Percentiles rank a stretch among this genome's conserved stretches.
Conservation (phyloP, 2,888 invertebrate species). For the Acheta domesticus region DNA sequence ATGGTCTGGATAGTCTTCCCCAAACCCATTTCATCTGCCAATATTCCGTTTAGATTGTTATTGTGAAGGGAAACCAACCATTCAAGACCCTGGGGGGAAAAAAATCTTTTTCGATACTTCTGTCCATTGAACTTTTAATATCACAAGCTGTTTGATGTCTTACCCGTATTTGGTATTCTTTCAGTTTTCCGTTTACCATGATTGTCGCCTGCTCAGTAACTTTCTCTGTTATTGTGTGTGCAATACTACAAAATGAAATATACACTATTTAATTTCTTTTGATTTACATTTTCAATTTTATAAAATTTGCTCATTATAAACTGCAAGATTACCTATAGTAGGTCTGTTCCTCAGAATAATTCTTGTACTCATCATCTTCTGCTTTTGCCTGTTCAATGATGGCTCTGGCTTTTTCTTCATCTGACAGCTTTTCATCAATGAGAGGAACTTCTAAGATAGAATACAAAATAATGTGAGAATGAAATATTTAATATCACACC, state of each 20-base stretch:
- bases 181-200: slow-evolving; percentile 56
- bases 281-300: not conserved
- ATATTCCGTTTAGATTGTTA: slow-evolving; percentile 62
- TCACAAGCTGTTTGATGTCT: not conserved
- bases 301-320: not conserved
- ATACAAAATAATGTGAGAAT: too few species aligned
- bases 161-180: slow-evolving; percentile 57
- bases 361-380: slow-evolving; percentile 56
- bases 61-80: slow-evolving; percentile 64
- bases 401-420: slow-evolving; percentile 41
- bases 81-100: slow-evolving; percentile 54
- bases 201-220: slow-evolving; percentile 56
- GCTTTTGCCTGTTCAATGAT: slow-evolving; percentile 44
- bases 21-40: slow-evolving; percentile 64
- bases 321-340: slow-evolving; percentile 49
- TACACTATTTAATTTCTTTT: not conserved
- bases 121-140: not conserved
- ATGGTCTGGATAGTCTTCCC: slow-evolving; percentile 61
- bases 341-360: slow-evolving; percentile 47
- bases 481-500: too few species aligned
- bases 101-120: slow-evolving; percentile 19
- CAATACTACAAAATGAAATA: slow-evolving; percentile 45
- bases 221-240: slow-evolving; percentile 56
- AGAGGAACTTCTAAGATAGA: not conserved
- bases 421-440: slow-evolving; percentile 31